phyloP scores from a whole-genome alignment of 2,797 vertebrate genomes.

The Molothrus aeneus region DNA sequence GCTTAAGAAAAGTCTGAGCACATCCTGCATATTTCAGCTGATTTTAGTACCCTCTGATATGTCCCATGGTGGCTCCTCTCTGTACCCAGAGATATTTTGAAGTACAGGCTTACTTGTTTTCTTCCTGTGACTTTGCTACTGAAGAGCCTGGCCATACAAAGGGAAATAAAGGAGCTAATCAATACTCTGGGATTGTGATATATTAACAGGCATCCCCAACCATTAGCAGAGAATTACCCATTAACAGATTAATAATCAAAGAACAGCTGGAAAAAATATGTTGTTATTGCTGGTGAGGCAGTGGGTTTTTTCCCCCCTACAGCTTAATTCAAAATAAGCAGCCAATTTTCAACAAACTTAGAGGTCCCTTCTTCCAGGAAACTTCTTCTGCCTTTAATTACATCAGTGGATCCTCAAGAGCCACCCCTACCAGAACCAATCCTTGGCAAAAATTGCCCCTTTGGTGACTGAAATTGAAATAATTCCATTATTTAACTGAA shows the following conservation, averaged over 20 bases:
- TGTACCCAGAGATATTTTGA: not conserved
- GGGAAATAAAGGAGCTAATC: constrained; percentile 16
- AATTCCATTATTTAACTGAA: not conserved
- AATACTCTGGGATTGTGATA: constrained; percentile 10
- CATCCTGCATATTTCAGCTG: not conserved
- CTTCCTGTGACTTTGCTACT: not conserved
- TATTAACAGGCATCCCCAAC: not conserved
- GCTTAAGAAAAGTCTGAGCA: not conserved
- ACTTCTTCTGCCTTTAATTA: not conserved
- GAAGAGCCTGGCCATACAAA: not conserved
- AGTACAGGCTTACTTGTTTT: not conserved
- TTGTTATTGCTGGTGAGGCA: not conserved
- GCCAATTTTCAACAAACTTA: not conserved
- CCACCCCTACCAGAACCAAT: not conserved
- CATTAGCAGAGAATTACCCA: not conserved
- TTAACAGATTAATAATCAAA: constrained; percentile 29
- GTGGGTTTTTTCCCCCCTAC: not conserved
- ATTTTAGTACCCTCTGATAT: not conserved
- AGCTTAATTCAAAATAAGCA: not conserved
- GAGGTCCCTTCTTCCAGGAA: not conserved
- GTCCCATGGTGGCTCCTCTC: not conserved
- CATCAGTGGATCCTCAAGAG: not conserved
- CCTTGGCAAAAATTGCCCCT: not conserved
- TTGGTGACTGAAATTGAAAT: not conserved
- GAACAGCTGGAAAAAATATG: not conserved